These are phyloP conservation scores for Coranthus polyacanthus DNA, from an alignment of 2,797 vertebrate genomes.

Conservation along the genomic window DNA sequence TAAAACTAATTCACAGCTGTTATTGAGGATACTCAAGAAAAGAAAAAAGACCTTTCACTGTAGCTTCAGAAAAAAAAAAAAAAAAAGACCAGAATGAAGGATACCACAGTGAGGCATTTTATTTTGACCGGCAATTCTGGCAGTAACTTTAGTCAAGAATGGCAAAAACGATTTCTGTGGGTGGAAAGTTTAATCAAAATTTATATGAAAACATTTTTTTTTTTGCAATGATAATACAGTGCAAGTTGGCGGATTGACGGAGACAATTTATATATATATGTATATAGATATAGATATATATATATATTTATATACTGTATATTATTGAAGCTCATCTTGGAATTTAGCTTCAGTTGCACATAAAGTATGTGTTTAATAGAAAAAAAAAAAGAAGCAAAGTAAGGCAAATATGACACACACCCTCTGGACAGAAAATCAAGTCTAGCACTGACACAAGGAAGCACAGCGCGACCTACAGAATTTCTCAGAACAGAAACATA, in stretches of 20 bases:
- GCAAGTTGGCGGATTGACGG: constrained; percentile 55
- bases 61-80: constrained; percentile 34
- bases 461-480: constrained; percentile 72
- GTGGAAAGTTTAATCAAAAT: constrained; percentile 26
- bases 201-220: constrained; percentile 39
- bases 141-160: constrained; percentile 34
- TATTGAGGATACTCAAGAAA: constrained; percentile 53
- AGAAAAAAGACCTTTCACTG: constrained; percentile 29
- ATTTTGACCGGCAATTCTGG: constrained; percentile 9
- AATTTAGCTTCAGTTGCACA: constrained; percentile 59
- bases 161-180: constrained; percentile 8
- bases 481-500: constrained; percentile 69
- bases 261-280: constrained; percentile 50
- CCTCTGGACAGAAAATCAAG: constrained; percentile 75
- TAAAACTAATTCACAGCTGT: constrained; percentile 70
- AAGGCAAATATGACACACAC: constrained; percentile 79
- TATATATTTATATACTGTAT: constrained; percentile 61
- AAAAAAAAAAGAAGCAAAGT: constrained; percentile 63
- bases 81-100: constrained; percentile 24
- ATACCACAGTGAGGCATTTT: not conserved
- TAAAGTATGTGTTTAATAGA: constrained; percentile 59
- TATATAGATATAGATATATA: constrained; percentile 35
- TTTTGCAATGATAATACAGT: constrained; percentile 54
- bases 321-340: constrained; percentile 52
- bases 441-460: constrained; percentile 79